Base-by-base conservation (phyloP, 2,113 vertebrate species). In the Rhinogobius similis region DNA sequence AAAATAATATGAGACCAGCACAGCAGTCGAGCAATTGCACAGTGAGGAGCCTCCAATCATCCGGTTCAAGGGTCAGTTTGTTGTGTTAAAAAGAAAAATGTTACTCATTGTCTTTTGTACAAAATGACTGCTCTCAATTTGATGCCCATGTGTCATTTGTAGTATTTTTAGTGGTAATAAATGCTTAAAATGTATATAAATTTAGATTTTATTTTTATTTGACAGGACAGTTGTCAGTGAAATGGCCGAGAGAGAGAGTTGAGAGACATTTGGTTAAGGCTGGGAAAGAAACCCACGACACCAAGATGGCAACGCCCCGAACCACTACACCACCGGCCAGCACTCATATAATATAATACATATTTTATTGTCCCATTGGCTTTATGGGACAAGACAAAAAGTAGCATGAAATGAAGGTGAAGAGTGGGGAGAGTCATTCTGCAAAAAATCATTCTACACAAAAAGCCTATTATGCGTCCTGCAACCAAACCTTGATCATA, bases 1-100 rank as follows among this genome's bases (percentile, higher is more conserved):
- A 81, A 74, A 80, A 88, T 36, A 20, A 36, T 29, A 79, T 58
- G 46, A 52, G 20, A 32, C 61, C 61, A 36, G 32, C 32, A 36
- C 68, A n/a, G 74, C 6, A 24, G 68, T 18, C 14, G 46, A 32
- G 44, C 65, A 20, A 10, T 72, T 62, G 52, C 72, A 32, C 56
- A 36, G 29, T 38, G 18, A 36, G 20, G 58, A 36, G 29, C 29
- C 18, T 36, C 18, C 58, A 61, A 36, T 36, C 58, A 58, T n/a
- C 3, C 10, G 10, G 29, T 36, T 36, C 58, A 61, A 61, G 18
- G 29, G 16, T 61, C 14, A 58, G 24, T 55, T 24, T 12, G 21
- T 59, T 26, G 56, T 29, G 24, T 29, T 20, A 18, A 14, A 16
- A 29, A 59, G 14, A 59, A 9, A 59, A 59, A 20, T 18, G 56